Conservation (phyloP, 2,113 vertebrate genomes). For the Campylomormyrus tamandua region DNA sequence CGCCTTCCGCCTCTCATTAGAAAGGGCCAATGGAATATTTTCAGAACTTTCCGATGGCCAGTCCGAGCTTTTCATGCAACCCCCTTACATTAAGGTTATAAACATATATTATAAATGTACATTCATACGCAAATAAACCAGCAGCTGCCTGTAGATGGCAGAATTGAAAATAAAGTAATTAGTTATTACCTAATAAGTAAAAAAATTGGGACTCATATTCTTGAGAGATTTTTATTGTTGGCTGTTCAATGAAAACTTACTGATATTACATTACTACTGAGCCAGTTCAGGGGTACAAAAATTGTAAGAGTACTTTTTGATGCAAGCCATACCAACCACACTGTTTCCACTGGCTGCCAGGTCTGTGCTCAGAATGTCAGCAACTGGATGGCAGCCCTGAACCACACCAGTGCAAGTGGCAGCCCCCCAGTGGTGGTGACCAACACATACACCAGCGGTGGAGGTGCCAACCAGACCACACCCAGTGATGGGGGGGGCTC, state of each 20-base stretch:
- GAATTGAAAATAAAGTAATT: not conserved
- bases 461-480: conserved; percentile 39
- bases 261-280: not conserved
- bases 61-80: not conserved
- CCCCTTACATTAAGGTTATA: not conserved
- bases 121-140: not conserved
- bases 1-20: too few species aligned
- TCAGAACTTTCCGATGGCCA: not conserved
- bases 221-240: not conserved
- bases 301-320: not conserved
- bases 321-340: not conserved
- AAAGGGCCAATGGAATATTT: not conserved
- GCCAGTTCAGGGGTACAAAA: not conserved
- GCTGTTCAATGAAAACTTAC: not conserved
- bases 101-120: not conserved
- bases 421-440: conserved; percentile 42
- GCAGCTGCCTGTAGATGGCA: not conserved
- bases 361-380: conserved; percentile 42
- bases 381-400: conserved; percentile 10
- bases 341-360: conserved; percentile 28
- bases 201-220: not conserved
- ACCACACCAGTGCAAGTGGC: conserved; percentile 32
- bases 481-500: conserved; percentile 33
- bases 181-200: not conserved
- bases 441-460: conserved; percentile 28